Evolutionary conservation across 1,140 invertebrate genomes (phyloP), one percentile per base, ranked within the genome.

Genomic region (Drosophila seguyi): DNA sequence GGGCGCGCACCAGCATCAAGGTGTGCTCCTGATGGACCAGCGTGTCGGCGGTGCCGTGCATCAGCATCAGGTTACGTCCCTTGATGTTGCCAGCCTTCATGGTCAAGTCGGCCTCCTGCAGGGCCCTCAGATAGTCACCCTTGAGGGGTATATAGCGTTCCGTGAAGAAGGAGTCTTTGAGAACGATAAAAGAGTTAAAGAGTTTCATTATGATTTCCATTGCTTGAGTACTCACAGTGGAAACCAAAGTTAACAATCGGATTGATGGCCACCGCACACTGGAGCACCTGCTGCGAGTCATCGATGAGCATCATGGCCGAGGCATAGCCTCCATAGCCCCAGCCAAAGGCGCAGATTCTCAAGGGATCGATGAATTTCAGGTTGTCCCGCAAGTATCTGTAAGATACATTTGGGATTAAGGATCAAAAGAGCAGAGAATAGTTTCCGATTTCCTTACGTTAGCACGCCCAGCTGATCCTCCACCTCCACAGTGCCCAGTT

Each of bases 401-500:
- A 44, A 4, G 13, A 4, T 25, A 45, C 6, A 25, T 25, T 8
- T 8, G 7, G 6, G 0, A 1, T 11, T 14, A 44, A 44, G 20
- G 2, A 25, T 16, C 44, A 4, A 1, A 8, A 8, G 4, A 11
- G 31, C 10, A 8, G 31, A 34, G 31, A 11, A 4, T 10, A 11
- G 10, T 34, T 4, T 34, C 11, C 11, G 8, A 10, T 38, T 8
- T 48, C 92, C 93, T 93, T 92, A 95, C 93, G 95, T 95, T 25
- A 97, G 93, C 8, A 97, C 97, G 27, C 96, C 96, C 25, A 99
- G 94, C 93, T 98, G 97, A 93, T 99, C 98, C 91, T 98, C 96
- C 0, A 98, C 94, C 75, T 95, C 95, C 3, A 95, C 94, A 5
- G 94, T 93, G 25, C 95, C 93, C 38, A 95, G 92, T 58, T 94